These are phyloP conservation scores for Caretta caretta DNA, from an alignment of 2,113 vertebrate genomes.

Conservation along the genomic window DNA sequence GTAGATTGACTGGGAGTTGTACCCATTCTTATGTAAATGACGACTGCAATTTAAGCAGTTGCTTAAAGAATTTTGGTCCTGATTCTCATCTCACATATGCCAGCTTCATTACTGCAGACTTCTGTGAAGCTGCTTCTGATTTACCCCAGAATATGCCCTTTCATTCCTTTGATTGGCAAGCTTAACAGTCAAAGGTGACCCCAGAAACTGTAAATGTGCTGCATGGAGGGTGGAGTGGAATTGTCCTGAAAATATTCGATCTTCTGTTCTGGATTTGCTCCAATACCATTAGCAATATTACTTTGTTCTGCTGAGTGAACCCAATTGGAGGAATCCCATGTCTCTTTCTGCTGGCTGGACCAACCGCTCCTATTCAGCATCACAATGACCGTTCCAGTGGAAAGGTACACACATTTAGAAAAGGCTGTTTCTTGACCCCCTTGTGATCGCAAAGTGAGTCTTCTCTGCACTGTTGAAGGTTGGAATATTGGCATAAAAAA, in stretches of 20 bases:
- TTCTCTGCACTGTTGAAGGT: fast-evolving
- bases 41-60: neutral
- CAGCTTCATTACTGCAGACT: neutral
- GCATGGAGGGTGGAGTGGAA: neutral
- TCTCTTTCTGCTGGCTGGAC: neutral
- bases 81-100: fast-evolving
- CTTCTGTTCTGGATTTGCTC: neutral
- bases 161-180: neutral
- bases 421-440: neutral
- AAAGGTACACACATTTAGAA: neutral
- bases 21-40: neutral
- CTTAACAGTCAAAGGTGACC: neutral
- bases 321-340: neutral
- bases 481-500: neutral
- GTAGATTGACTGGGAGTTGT: fast-evolving
- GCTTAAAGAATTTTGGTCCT: fast-evolving
- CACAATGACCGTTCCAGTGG: constrained; percentile 3
- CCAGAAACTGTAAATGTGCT: neutral
- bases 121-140: neutral
- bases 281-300: neutral
- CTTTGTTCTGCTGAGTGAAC: neutral
- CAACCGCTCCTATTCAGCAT: constrained; percentile 5
- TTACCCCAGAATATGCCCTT: neutral
- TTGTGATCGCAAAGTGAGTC: neutral
- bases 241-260: neutral